Evolutionary conservation across 2,797 vertebrate genomes (phyloP).

Genomic region (Hybognathus amarus): DNA sequence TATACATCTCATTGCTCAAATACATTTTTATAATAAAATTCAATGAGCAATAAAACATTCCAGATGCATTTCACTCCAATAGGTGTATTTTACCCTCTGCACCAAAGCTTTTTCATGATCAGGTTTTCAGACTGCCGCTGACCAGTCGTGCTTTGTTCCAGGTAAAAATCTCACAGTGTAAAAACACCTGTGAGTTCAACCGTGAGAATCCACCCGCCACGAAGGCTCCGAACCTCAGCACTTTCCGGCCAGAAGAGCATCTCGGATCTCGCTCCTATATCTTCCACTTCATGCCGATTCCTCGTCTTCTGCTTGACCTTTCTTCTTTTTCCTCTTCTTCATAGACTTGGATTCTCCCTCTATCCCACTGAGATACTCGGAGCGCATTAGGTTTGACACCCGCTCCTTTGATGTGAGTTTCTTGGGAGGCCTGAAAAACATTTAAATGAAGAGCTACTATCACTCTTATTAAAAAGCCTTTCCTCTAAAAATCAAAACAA

Average conservation of each 20-base stretch:
- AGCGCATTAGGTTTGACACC: slow-evolving; percentile 74
- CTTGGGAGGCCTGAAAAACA: slow-evolving; percentile 67
- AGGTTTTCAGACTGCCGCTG: neutral
- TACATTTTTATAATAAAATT: slow-evolving; percentile 8
- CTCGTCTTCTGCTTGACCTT: neutral
- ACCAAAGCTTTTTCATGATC: neutral
- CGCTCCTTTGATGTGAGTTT: slow-evolving; percentile 63
- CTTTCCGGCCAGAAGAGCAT: neutral
- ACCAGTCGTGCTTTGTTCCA: neutral
- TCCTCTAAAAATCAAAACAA: neutral
- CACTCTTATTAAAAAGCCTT: neutral
- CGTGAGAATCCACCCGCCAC: slow-evolving; percentile 13
- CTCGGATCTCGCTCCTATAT: neutral
- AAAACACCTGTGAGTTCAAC: slow-evolving; percentile 24
- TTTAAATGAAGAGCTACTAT: neutral
- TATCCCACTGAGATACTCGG: slow-evolving; percentile 87
- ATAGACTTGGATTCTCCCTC: slow-evolving; percentile 60
- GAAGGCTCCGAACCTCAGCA: slow-evolving; percentile 1
- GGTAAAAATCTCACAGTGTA: neutral
- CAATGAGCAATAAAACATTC: neutral
- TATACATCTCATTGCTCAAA: slow-evolving; percentile 10
- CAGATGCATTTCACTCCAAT: neutral
- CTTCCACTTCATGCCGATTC: slow-evolving; percentile 43
- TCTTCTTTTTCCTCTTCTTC: slow-evolving; percentile 70
- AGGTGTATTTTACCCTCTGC: neutral